Evolutionary conservation across 2,113 vertebrate species (phyloP), one percentile per base, ranked within the genome.

Genomic region (Sterrhoptilus dennistouni): DNA sequence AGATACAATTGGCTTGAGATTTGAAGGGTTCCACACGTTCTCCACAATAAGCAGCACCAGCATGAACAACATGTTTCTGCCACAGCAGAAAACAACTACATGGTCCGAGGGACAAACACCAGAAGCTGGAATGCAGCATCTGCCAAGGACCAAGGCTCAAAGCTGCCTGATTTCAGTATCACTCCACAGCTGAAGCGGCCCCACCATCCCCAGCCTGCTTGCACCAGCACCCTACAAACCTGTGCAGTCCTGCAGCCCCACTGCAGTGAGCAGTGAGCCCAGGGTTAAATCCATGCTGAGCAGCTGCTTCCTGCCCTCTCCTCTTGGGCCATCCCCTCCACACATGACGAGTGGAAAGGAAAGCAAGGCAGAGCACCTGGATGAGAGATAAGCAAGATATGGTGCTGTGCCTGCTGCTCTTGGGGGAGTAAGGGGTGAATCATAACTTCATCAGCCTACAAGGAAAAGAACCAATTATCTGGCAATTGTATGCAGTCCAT

Each of bases 391-490:
- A 66, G 52, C 35, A 66, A 44, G 44, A 66, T 65, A 6, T 14
- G 56, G 71, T 40, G 44, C 82, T 74, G 29, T 68, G 80, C n/a
- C 87, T 92, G 76, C 76, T 64, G 44, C 87, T 87, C 70, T 24
- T 82, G 74, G 33, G 53, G 75, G 76, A 90, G 64, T 17, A 70
- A 57, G n/a, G 56, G 77, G 38, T 91, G 92, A 95, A 84, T 74
- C 94, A 75, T 60, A 95, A 94, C 91, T 94, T 88, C 91, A 83
- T 88, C 84, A 71, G 79, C 71, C 76, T 65, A 93, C 79, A 69
- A 83, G 80, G 82, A 69, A 83, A 87, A 82, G 60, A 94, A 82
- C 57, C 88, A 84, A 87, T 91, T 93, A 89, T 40, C 57, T 82
- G 83, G 54, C 90, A 88, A 70, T 87, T 93, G 83, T 57, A 72